Conservation (phyloP, 2,797 vertebrate species). For the Nyctibius grandis region DNA sequence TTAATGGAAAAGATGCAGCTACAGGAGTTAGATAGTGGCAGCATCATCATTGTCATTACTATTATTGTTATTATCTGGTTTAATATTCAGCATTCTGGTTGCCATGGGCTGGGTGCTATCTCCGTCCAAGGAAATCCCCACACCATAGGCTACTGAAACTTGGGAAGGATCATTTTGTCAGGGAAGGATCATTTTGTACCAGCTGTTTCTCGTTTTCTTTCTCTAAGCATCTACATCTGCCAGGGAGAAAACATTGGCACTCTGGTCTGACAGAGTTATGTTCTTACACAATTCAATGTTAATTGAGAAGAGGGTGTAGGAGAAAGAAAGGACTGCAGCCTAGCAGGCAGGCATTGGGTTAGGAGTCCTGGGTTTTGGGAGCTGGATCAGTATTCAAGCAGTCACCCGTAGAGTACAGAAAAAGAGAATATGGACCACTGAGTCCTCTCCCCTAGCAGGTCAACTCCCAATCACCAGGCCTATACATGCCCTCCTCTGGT, state of each 20-base stretch:
- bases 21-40: background rate
- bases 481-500: background rate
- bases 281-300: background rate
- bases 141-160: background rate
- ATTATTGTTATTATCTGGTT: background rate
- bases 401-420: background rate
- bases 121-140: background rate
- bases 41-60: background rate
- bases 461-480: background rate
- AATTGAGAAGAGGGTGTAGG: background rate
- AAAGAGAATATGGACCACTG: background rate
- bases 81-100: background rate
- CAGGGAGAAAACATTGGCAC: background rate
- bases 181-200: background rate
- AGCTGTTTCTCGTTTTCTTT: background rate
- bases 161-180: background rate
- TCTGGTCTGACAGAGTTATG: background rate
- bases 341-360: background rate
- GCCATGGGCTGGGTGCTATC: background rate
- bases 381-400: background rate
- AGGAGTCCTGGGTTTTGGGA: background rate
- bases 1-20: background rate
- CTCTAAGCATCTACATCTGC: background rate
- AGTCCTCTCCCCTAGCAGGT: background rate
- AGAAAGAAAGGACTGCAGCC: background rate